Percentiles rank a stretch among this genome's conserved stretches.
These are phyloP conservation scores for Rhyacichthys aspro DNA, from an alignment of 2,797 vertebrate genomes.

Conservation along the genomic window DNA sequence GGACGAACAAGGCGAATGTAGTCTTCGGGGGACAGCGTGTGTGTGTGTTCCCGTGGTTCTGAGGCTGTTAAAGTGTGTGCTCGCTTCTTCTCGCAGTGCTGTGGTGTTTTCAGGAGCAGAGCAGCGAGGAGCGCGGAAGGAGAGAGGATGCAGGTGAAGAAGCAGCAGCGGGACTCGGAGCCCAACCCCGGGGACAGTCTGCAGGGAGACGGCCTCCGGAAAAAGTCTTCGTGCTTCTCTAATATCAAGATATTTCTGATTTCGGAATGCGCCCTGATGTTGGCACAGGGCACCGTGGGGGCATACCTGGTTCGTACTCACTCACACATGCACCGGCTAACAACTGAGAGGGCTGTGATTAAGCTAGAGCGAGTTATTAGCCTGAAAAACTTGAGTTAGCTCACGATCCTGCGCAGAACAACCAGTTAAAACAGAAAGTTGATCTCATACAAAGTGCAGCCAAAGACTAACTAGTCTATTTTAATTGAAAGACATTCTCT, in stretches of 20 bases:
- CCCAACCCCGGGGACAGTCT: conserved; percentile 79
- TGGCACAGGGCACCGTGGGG: conserved; percentile 97
- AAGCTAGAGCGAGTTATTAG: no score
- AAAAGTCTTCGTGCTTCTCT: conserved; percentile 90
- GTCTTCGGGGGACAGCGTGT: conserved; percentile 16
- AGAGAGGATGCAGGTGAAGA: conserved; percentile 85
- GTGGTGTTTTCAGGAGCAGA: conserved; percentile 27
- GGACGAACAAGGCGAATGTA: conserved; percentile 49
- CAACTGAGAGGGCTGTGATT: no score
- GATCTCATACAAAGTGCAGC: no score
- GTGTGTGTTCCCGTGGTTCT: conserved; percentile 47
- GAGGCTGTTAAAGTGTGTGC: conserved; percentile 14
- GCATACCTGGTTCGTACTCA: conserved; percentile 89
- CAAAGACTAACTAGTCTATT: not conserved
- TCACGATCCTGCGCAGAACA: not conserved
- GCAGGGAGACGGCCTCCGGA: conserved; percentile 80
- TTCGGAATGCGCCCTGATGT: conserved; percentile 96
- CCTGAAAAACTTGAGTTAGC: not conserved
- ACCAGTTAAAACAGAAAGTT: no score
- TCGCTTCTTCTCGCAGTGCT: conserved; percentile 31
- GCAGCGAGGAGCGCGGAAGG: no score
- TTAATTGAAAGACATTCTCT: not conserved
- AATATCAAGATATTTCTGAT: conserved; percentile 97
- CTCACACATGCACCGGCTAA: no score
- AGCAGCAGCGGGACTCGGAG: conserved; percentile 66